Percentiles rank a stretch among this genome's conserved stretches.
phyloP scores from a whole-genome alignment of 2,888 invertebrate genomes.

The Shargacucullia verbasci region DNA sequence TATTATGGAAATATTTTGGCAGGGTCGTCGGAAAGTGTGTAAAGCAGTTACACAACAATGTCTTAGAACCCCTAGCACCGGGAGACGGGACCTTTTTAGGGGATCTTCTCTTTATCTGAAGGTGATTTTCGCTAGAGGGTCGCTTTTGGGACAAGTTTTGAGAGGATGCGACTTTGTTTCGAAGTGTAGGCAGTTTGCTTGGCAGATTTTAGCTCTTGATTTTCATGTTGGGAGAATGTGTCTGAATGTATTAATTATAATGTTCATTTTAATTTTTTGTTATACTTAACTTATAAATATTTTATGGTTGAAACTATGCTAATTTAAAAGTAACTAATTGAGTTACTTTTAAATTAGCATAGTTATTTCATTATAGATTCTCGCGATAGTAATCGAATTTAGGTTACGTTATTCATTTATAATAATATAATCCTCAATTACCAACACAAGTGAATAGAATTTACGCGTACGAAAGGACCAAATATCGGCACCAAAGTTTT shows the following conservation, averaged over 20 bases:
- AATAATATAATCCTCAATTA: too few species aligned
- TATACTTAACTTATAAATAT: too few species aligned
- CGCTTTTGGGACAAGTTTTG: constrained; percentile 25
- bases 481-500: neutral
- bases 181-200: constrained; percentile 1
- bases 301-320: too few species aligned
- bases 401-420: too few species aligned
- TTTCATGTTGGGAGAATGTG: neutral
- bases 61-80: constrained; percentile 49
- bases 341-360: too few species aligned
- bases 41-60: constrained; percentile 58
- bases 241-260: too few species aligned
- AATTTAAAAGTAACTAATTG: too few species aligned
- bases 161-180: constrained; percentile 27
- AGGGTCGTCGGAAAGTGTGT: constrained; percentile 52
- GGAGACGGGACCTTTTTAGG: constrained; percentile 48
- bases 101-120: constrained; percentile 60
- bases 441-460: too few species aligned
- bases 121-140: constrained; percentile 61
- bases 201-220: neutral
- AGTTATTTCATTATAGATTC: too few species aligned
- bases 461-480: neutral
- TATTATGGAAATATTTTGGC: constrained; percentile 58
- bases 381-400: too few species aligned
- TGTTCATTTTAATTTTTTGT: too few species aligned